Percentiles rank a stretch among this genome's conserved stretches.
Evolutionary conservation across 2,797 vertebrate genomes (phyloP).

Genomic region (Protonibea diacanthus): DNA sequence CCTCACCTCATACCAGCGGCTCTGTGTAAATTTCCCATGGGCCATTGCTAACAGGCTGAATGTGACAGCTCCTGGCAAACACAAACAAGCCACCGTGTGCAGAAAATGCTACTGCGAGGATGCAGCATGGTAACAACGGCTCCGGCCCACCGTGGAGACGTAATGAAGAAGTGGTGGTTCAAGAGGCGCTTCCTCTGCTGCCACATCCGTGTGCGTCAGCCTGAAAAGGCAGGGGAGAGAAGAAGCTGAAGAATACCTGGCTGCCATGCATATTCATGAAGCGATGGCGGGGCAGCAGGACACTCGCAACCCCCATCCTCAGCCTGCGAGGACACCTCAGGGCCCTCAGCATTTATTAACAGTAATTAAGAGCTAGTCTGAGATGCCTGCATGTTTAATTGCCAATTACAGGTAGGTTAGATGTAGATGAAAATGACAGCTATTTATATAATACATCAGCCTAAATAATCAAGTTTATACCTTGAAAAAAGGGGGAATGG

Average conservation of each 20-base stretch:
- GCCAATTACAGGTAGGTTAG: conserved; percentile 83
- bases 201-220: conserved; percentile 55
- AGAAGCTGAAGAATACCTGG: conserved; percentile 58
- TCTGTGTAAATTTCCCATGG: conserved; percentile 72
- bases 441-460: conserved; percentile 80
- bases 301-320: conserved; percentile 45
- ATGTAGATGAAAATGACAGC: conserved; percentile 82
- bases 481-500: conserved; percentile 60
- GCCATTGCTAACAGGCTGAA: conserved; percentile 66
- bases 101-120: conserved; percentile 56
- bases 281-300: conserved; percentile 49
- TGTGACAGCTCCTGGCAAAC: conserved; percentile 74
- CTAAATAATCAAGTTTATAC: conserved; percentile 76
- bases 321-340: conserved; percentile 72
- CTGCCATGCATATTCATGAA: conserved; percentile 81
- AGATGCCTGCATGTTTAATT: conserved; percentile 84
- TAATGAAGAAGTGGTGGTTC: conserved; percentile 64
- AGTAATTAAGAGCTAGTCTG: conserved; percentile 85
- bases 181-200: conserved; percentile 46
- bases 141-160: conserved; percentile 44
- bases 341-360: conserved; percentile 81
- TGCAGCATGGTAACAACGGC: conserved; percentile 48
- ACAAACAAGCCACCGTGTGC: conserved; percentile 63
- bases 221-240: conserved; percentile 47
- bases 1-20: conserved; percentile 58